Base-by-base conservation (phyloP, 2,797 vertebrate genomes). In the Crax fasciolata region DNA sequence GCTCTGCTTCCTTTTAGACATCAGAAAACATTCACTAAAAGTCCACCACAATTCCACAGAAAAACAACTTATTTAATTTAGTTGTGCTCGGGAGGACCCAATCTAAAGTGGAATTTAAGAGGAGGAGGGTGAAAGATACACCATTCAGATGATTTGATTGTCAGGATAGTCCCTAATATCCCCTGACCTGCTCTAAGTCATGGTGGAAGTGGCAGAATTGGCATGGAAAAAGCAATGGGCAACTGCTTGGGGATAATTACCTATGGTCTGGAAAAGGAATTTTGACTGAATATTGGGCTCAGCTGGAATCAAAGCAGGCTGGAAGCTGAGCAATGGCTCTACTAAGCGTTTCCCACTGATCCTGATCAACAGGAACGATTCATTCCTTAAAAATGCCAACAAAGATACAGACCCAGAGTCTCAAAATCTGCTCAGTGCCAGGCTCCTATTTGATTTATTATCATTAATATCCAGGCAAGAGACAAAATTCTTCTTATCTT, bases 401-500 rank as follows among this genome's bases (percentile, higher is more conserved):
- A 84, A 80, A 81, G 35, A 43, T 57, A 38, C 13, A 87, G 23
- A 27, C 30, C 9, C 15, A 4, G 52, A 59, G 27, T 24, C 43
- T 84, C 89, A 62, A 66, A 87, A 91, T n/a, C 52, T 72, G n/a
- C 41, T 48, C 51, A 44, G 21, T 51, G 27, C 17, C 61, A 62
- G 39, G 46, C 21, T 87, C 24, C 30, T 30, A 8, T 16, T 57
- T 84, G 32, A 58, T 87, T 84, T 65, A n/a, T 3, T 52, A 11
- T 35, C 35, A 19, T 32, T 35, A 32, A 13, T 32, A 44, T 19
- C 30, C 58, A 81, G 46, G 35, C 54, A 74, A 68, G 27, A 88
- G 24, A 46, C 57, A 84, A 79, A n/a, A 44, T 70, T 32, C 61
- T 77, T 82, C 38, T 81, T 1, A 0, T 76, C 32, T 78, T 14